phyloP scores from a whole-genome alignment of 2,797 vertebrate species.

The Myotis myotis region DNA sequence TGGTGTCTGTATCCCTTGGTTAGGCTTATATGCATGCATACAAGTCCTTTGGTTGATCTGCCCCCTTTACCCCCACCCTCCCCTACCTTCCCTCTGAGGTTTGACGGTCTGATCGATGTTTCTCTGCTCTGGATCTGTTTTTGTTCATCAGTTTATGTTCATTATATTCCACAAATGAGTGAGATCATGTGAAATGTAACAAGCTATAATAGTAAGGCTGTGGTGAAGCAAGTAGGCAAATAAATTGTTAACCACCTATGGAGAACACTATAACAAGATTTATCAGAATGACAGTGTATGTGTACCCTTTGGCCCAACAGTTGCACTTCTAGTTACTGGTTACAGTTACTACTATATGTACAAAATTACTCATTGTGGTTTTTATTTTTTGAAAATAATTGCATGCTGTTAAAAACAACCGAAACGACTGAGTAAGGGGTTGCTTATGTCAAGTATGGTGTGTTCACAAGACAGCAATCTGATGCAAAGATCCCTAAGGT shows the following conservation, averaged over 20 bases:
- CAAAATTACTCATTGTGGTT: neutral
- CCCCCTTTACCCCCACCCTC: too few species aligned
- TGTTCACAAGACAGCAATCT: too few species aligned
- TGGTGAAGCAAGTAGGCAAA: neutral
- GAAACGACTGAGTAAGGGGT: neutral
- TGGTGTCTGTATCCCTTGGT: too few species aligned
- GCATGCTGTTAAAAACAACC: neutral
- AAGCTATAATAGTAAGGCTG: neutral
- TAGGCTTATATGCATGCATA: too few species aligned
- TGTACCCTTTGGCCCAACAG: neutral
- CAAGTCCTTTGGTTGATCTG: too few species aligned
- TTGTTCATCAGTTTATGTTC: too few species aligned
- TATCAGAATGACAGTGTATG: neutral
- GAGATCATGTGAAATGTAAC: neutral
- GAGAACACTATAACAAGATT: neutral
- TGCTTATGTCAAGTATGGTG: neutral
- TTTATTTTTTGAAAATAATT: neutral
- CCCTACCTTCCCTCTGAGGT: too few species aligned
- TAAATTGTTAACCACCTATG: neutral
- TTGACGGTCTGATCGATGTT: too few species aligned
- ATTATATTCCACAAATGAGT: too few species aligned
- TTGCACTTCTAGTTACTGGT: neutral
- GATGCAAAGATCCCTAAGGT: neutral
- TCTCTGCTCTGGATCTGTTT: too few species aligned
- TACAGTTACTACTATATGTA: neutral